Base-by-base conservation (phyloP, 2,888 invertebrate genomes). In the Boloria euphrosyne region DNA sequence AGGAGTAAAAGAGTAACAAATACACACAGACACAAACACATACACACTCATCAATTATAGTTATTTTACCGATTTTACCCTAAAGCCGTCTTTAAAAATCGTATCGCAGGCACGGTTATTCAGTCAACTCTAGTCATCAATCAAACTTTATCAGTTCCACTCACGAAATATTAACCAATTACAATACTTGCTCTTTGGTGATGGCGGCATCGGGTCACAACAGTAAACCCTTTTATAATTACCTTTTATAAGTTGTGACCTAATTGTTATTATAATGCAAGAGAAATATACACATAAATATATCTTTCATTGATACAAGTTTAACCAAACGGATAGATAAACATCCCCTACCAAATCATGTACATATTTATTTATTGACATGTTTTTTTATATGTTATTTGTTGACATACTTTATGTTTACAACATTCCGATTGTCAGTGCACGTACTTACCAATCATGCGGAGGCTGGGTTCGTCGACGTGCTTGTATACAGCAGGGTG, bases 401-500 rank as follows among this genome's bases (percentile, higher is more conserved):
- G n/a, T n/a, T n/a, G n/a, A n/a, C n/a, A n/a, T 49, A 27, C 13
- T 31, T 27, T 27, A 17, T 16, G 14, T 49, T 47, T 14, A 59
- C 27, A 49, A 17, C 47, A 31, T 6, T 46, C 0, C 4, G 13
- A n/a, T 7, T 27, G 13, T 46, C 18, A 61, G 10, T 22, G 18
- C 13, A 49, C 46, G 6, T n/a, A 93, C 94, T 93, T 77, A 94
- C 94, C 93, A 93, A 79, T 92, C 93, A 79, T 93, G 93, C 70
- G 94, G 93, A 62, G 93, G 93, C 74, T 93, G 86, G 17, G 93
- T 93, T 72, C 94, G 86, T 71, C 94, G 87, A 72, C 91, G 89
- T 76, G 93, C 93, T 71, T 93, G 91, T 71, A 93, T 91, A 74
- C 94, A 94, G 78, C 94, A 94, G 14, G 93, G 92, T 46, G 93